These are phyloP conservation scores for Zaprionus bogoriensis DNA, from an alignment of 2,888 invertebrate genomes.

Conservation along the genomic window DNA sequence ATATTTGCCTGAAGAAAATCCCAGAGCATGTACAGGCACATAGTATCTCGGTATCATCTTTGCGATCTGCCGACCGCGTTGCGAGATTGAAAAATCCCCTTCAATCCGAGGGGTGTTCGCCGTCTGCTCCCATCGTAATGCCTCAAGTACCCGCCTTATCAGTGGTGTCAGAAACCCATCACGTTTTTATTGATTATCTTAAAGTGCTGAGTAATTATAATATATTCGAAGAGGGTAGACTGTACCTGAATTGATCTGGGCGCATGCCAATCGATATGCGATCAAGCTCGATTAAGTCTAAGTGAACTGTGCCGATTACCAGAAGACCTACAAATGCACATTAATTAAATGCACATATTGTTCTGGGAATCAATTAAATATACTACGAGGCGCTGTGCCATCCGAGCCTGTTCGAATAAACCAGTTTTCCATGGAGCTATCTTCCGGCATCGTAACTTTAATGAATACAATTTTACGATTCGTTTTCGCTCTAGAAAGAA, in stretches of 20 bases:
- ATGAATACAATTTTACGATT: background rate
- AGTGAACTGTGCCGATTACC: background rate
- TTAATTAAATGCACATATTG: background rate
- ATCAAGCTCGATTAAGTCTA: background rate
- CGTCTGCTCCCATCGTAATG: constrained; percentile 9
- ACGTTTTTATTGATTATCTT: constrained; percentile 12
- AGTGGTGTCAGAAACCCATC: constrained; percentile 11
- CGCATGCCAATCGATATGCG: background rate
- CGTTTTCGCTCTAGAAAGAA: background rate
- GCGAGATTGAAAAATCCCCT: constrained; percentile 5
- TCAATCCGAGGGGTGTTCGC: background rate
- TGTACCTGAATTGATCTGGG: background rate
- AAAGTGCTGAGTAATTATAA: constrained; percentile 1
- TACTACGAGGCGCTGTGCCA: background rate
- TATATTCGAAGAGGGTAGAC: background rate
- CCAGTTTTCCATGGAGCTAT: background rate
- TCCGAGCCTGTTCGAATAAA: background rate
- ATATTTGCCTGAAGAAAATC: constrained; percentile 35
- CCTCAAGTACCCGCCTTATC: constrained; percentile 22
- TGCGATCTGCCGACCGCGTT: no score
- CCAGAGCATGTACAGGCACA: constrained; percentile 18
- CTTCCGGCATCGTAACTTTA: background rate
- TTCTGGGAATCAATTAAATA: background rate
- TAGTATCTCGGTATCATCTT: background rate
- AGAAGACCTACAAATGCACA: background rate